These are phyloP conservation scores for Amphiprion clarkii DNA, from an alignment of 2,797 vertebrate genomes.

Conservation along the genomic window DNA sequence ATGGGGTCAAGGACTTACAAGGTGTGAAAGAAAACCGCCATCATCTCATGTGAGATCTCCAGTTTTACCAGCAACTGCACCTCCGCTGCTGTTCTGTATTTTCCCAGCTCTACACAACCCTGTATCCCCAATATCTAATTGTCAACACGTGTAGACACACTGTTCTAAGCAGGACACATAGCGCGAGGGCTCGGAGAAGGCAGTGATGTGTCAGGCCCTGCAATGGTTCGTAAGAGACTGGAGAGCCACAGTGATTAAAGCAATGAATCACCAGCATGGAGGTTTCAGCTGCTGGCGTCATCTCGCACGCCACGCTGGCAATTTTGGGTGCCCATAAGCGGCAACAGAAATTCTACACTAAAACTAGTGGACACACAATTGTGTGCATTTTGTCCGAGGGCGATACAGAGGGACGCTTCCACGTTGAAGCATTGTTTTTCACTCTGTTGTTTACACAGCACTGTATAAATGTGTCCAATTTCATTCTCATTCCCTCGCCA, in stretches of 20 bases:
- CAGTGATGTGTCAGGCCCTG: conserved; percentile 73
- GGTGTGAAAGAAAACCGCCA: background rate
- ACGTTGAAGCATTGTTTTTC: conserved; percentile 34
- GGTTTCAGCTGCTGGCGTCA: conserved; percentile 65
- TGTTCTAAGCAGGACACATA: conserved; percentile 79
- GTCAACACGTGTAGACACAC: conserved; percentile 50
- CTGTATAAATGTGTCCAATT: conserved; percentile 68
- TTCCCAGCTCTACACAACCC: conserved; percentile 23
- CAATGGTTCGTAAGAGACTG: conserved; percentile 62
- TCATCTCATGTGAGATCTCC: background rate
- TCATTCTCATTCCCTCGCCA: conserved; percentile 43
- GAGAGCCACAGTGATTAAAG: conserved; percentile 80
- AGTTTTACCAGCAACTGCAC: conserved; percentile 15
- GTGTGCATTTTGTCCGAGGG: background rate
- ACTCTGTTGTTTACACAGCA: conserved; percentile 32
- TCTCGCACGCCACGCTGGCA: conserved; percentile 46
- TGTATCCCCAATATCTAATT: conserved; percentile 47
- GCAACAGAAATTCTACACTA: conserved; percentile 46
- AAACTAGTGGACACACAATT: conserved; percentile 23
- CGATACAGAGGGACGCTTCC: conserved; percentile 39
- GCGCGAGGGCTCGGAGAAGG: conserved; percentile 51
- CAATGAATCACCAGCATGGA: conserved; percentile 80
- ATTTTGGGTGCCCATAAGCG: conserved; percentile 27
- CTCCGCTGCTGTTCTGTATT: conserved; percentile 15
- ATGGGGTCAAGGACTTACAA: background rate